phyloP scores from a whole-genome alignment of 64 coral and sea anemone genomes.

The Acropora tenuis region DNA sequence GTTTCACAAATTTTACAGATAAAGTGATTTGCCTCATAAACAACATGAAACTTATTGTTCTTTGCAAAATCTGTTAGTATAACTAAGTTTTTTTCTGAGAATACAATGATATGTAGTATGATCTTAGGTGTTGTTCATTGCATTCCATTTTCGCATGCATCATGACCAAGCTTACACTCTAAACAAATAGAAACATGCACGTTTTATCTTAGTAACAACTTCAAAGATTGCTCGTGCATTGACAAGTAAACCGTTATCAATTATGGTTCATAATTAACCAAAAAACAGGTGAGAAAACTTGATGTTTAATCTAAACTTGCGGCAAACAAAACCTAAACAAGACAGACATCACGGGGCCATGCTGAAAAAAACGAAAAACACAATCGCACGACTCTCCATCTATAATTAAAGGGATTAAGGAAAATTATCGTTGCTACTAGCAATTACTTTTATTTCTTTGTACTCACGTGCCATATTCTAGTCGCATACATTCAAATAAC shows the following conservation, averaged over 20 bases:
- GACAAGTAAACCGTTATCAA: not conserved
- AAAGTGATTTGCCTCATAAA: no score
- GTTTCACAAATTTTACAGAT: not conserved
- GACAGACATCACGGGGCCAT: not conserved
- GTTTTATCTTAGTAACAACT: not conserved
- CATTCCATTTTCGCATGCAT: not conserved
- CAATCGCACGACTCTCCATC: not conserved
- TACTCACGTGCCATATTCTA: slow-evolving; percentile 92
- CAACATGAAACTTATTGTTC: no score
- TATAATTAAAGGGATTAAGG: not conserved
- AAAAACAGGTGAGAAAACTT: not conserved
- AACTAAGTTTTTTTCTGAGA: no score
- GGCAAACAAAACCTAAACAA: not conserved
- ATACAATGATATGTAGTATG: no score
- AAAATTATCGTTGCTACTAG: not conserved
- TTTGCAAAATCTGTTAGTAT: no score
- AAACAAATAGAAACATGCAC: not conserved
- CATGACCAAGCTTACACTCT: not conserved
- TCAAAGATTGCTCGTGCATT: not conserved
- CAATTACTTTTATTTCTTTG: not conserved
- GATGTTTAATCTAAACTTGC: not conserved
- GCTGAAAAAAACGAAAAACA: not conserved
- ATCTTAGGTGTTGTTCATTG: not conserved
- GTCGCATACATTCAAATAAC: slow-evolving; percentile 85
- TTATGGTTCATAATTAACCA: not conserved